Evolutionary conservation across 2,113 vertebrate species (phyloP).

Genomic region (Serilophus lunatus): DNA sequence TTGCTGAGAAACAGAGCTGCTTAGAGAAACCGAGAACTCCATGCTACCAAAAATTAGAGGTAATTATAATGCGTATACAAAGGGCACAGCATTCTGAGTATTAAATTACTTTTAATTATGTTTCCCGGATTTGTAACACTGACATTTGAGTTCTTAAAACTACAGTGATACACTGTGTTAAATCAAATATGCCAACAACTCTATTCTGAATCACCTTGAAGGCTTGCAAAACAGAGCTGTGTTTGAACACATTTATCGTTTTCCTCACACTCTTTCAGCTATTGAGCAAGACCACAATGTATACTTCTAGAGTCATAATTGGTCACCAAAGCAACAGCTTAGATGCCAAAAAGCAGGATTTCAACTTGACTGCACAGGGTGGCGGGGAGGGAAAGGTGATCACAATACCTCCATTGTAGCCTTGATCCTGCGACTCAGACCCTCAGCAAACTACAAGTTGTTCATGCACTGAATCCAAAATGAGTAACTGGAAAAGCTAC

Average conservation of each 20-base stretch:
- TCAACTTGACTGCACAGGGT: background rate
- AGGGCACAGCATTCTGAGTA: constrained; percentile 12
- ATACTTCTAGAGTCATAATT: constrained; percentile 40
- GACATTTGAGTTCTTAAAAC: constrained; percentile 39
- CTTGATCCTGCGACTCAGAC: constrained; percentile 12
- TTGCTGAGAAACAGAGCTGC: constrained; percentile 2
- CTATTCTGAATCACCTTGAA: constrained; percentile 53
- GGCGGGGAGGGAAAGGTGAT: constrained; percentile 24
- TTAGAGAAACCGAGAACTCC: background rate
- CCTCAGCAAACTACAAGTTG: background rate
- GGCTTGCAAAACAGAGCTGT: constrained; percentile 19
- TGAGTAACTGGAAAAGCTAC: background rate
- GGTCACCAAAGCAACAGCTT: constrained; percentile 58
- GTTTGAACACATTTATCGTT: constrained; percentile 52
- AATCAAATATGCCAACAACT: constrained; percentile 37
- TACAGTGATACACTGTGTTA: background rate
- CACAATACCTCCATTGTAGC: constrained; percentile 50
- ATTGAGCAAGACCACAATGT: constrained; percentile 39
- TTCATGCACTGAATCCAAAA: constrained; percentile 33
- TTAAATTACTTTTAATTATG: constrained; percentile 50
- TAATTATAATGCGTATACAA: constrained; percentile 6
- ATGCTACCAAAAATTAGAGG: constrained; percentile 32
- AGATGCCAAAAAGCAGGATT: constrained; percentile 53
- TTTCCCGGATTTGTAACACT: constrained; percentile 33
- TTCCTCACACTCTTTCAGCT: background rate